Conservation (phyloP, 2,888 invertebrate genomes). For the Eupelmus urozonus region DNA sequence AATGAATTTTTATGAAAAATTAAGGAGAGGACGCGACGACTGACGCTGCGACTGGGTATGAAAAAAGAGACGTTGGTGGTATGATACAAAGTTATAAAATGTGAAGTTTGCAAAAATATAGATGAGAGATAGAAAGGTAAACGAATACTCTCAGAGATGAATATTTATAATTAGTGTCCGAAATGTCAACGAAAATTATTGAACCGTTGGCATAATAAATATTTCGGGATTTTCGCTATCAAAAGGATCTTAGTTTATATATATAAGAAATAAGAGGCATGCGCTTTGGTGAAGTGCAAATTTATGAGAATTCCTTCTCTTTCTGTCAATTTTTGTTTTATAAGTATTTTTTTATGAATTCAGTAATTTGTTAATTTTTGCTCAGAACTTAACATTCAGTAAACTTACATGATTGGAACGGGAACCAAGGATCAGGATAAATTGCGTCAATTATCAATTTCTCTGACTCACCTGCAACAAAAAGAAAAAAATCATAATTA, state of each 20-base stretch:
- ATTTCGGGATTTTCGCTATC: slow-evolving; percentile 36
- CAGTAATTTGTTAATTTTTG: no score
- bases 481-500: no score
- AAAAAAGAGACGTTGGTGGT: background rate
- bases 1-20: slow-evolving; percentile 56
- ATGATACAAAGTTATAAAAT: background rate
- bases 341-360: no score
- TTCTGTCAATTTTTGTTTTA: no score
- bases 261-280: background rate
- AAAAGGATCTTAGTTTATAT: no score
- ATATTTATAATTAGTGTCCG: slow-evolving; percentile 45
- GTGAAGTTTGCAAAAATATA: background rate
- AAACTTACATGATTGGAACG: no score
- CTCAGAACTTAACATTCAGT: no score
- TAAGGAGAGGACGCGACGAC: slow-evolving; percentile 44
- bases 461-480: no score
- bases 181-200: slow-evolving; percentile 40
- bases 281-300: no score
- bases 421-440: no score
- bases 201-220: slow-evolving; percentile 36
- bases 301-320: no score
- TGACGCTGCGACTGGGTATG: slow-evolving; percentile 13
- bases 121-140: background rate
- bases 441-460: no score
- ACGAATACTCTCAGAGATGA: slow-evolving; percentile 18